Conservation (phyloP, 2,797 vertebrate species). For the Cynopterus sphinx region DNA sequence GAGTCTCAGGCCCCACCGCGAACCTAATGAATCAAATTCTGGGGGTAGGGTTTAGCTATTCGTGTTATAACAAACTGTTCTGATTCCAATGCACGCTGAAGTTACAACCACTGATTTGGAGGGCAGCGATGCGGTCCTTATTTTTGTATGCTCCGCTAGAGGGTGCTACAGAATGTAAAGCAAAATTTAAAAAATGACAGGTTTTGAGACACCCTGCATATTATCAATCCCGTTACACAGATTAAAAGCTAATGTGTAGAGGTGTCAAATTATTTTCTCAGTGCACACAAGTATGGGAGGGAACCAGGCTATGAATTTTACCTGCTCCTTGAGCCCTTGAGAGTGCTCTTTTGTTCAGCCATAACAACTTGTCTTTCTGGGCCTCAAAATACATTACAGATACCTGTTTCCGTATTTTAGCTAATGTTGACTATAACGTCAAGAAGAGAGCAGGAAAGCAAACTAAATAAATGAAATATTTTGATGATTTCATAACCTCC, state of each 20-base stretch:
- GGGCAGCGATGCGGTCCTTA: background rate
- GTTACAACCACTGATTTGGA: slow-evolving; percentile 7
- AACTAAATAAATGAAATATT: slow-evolving; percentile 20
- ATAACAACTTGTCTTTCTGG: slow-evolving; percentile 26
- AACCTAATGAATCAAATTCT: slow-evolving; percentile 9
- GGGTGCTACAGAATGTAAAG: slow-evolving; percentile 62
- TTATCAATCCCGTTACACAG: slow-evolving; percentile 1
- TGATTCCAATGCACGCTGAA: background rate
- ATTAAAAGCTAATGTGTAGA: slow-evolving; percentile 43
- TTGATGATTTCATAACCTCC: slow-evolving; percentile 26
- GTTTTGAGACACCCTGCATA: background rate
- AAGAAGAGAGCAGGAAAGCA: slow-evolving; percentile 37
- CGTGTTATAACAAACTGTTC: background rate
- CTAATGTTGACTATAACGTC: background rate
- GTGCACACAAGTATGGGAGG: background rate
- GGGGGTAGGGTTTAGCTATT: background rate
- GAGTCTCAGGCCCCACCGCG: background rate
- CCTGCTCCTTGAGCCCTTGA: background rate
- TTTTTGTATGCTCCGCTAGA: slow-evolving; percentile 62
- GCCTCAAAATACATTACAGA: background rate
- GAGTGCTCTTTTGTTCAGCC: background rate
- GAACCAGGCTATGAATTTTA: slow-evolving; percentile 7
- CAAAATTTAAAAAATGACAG: background rate
- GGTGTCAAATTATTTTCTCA: slow-evolving; percentile 23
- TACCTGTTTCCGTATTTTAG: slow-evolving; percentile 26